Percentiles rank a stretch among this genome's conserved stretches.
These are phyloP conservation scores for Cepaea nemoralis DNA, from an alignment of 1,140 invertebrate genomes.

Conservation along the genomic window DNA sequence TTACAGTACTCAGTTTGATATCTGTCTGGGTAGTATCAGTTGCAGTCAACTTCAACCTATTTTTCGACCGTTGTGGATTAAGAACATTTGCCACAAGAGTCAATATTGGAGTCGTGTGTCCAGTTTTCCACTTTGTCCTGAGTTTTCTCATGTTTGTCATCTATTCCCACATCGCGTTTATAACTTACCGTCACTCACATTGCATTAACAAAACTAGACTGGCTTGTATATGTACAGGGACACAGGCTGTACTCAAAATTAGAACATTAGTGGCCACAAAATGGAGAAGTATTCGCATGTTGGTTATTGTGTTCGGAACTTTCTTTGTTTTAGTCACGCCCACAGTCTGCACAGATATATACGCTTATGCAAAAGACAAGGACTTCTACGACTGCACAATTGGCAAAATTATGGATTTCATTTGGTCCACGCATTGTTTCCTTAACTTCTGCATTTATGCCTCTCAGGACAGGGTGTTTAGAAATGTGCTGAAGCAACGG, in stretches of 20 bases:
- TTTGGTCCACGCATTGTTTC: background rate
- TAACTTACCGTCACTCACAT: background rate
- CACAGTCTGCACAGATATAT: background rate
- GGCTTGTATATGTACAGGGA: background rate
- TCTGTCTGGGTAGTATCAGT: background rate
- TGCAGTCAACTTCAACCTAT: background rate
- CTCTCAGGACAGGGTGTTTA: background rate
- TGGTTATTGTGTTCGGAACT: background rate
- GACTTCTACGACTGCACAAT: background rate
- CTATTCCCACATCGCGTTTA: background rate
- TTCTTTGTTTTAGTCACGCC: background rate
- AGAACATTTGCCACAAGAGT: background rate
- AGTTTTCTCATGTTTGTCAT: background rate
- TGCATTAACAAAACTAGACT: background rate
- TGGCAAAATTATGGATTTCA: background rate
- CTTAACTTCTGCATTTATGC: background rate
- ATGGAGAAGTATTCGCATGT: background rate
- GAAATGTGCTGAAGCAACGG: background rate
- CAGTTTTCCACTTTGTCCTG: background rate
- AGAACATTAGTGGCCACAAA: background rate
- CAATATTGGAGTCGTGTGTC: background rate
- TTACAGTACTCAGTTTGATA: background rate
- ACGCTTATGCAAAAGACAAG: background rate
- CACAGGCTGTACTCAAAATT: background rate
- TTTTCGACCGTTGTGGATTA: background rate